Conservation (phyloP, 2,797 vertebrate species). For the Jordanella pulchra region DNA sequence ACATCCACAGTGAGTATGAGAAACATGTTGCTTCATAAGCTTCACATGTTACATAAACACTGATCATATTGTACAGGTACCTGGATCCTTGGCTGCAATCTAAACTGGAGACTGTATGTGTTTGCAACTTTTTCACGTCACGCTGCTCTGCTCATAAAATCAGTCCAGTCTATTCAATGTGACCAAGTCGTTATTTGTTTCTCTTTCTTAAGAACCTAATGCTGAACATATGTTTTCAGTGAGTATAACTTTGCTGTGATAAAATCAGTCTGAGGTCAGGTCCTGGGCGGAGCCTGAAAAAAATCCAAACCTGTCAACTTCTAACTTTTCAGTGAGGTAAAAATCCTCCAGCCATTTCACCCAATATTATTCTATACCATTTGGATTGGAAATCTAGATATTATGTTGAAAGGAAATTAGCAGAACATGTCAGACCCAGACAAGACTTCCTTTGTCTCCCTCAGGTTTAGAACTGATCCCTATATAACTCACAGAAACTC, state of each 20-base stretch:
- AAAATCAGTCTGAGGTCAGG: not conserved
- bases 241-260: not conserved
- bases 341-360: constrained; percentile 18
- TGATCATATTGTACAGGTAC: not conserved
- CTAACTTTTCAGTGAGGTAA: constrained; percentile 8
- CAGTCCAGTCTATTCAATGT: constrained; percentile 2
- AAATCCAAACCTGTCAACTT: constrained; percentile 23
- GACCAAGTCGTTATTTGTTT: constrained; percentile 5
- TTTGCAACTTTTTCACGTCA: constrained; percentile 2
- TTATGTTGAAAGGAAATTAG: constrained; percentile 14
- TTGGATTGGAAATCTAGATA: constrained; percentile 13
- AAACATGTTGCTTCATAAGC: constrained; percentile 18
- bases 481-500: constrained; percentile 5
- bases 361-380: not conserved
- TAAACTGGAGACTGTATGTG: not conserved
- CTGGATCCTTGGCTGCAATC: not conserved
- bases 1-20: constrained; percentile 27
- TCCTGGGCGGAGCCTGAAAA: constrained; percentile 24
- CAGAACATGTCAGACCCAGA: constrained; percentile 11
- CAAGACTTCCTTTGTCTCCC: constrained; percentile 6
- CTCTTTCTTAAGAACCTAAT: constrained; percentile 16
- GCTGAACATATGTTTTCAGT: constrained; percentile 29
- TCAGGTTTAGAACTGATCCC: constrained; percentile 2
- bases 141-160: constrained; percentile 2
- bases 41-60: constrained; percentile 31